phyloP scores from a whole-genome alignment of 1,140 invertebrate genomes.

The Tyrophagus putrescentiae region DNA sequence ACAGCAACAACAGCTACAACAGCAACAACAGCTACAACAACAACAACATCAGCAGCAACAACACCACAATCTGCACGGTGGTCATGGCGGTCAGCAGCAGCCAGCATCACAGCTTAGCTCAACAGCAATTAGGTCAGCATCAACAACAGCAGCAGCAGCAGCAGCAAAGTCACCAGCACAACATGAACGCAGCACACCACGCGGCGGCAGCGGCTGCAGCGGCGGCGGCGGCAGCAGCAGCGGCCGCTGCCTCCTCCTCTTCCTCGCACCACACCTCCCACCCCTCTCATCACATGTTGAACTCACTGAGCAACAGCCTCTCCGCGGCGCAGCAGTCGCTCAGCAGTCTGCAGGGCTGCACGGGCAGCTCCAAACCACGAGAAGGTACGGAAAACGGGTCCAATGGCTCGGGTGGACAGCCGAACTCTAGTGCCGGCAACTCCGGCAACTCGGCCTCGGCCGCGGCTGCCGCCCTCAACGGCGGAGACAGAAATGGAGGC shows the following conservation, averaged over 20 bases:
- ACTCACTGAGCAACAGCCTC: not conserved
- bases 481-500: not conserved
- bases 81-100: too few relatives aligned
- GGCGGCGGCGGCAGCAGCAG: too few relatives aligned
- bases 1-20: not conserved
- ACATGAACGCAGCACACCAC: too few relatives aligned
- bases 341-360: not conserved
- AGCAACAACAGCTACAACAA: not conserved
- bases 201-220: too few relatives aligned
- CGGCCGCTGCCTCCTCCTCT: too few relatives aligned
- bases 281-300: conserved; percentile 13
- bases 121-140: not conserved
- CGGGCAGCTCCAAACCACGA: conserved; percentile 11
- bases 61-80: too few relatives aligned
- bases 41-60: not conserved
- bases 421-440: not conserved
- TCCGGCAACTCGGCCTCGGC: not conserved
- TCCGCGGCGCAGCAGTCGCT: not conserved
- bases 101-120: too few relatives aligned
- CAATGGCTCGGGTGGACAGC: too few relatives aligned
- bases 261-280: too few relatives aligned
- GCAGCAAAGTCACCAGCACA: too few relatives aligned
- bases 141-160: not conserved
- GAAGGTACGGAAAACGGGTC: conserved; percentile 6
- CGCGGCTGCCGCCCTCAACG: not conserved